phyloP scores from a whole-genome alignment of 2,797 vertebrate genomes.

The Ceryle rudis region DNA sequence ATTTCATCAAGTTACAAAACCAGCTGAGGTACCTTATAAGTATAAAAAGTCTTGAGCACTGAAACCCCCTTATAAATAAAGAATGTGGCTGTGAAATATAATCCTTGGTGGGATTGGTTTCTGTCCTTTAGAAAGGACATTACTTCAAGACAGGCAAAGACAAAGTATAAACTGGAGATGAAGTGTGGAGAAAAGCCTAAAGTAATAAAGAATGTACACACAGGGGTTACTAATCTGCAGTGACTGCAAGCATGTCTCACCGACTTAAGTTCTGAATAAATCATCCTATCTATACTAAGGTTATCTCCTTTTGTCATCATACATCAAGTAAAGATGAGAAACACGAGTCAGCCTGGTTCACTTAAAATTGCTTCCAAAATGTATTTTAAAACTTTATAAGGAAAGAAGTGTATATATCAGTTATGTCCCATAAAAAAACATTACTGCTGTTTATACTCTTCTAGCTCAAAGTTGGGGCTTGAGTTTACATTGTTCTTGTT shows the following conservation, averaged over 20 bases:
- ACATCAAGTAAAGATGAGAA: slow-evolving; percentile 58
- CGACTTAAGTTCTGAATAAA: slow-evolving; percentile 60
- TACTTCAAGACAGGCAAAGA: not conserved
- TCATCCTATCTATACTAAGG: slow-evolving; percentile 44
- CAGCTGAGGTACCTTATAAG: not conserved
- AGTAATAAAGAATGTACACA: slow-evolving; percentile 55
- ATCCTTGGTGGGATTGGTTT: slow-evolving; percentile 35
- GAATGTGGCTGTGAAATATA: slow-evolving; percentile 57
- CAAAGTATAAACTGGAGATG: slow-evolving; percentile 20
- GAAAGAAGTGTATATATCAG: not conserved
- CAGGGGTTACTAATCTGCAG: slow-evolving; percentile 2
- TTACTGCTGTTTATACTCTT: not conserved
- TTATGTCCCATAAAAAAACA: not conserved
- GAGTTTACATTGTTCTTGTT: not conserved
- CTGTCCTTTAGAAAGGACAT: slow-evolving; percentile 25
- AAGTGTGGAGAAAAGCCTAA: slow-evolving; percentile 11
- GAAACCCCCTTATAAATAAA: slow-evolving; percentile 52
- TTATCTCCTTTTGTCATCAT: slow-evolving; percentile 59
- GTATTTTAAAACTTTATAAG: not conserved
- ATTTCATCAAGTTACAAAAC: slow-evolving; percentile 23
- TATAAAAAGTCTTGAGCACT: slow-evolving; percentile 6
- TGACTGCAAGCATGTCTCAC: slow-evolving; percentile 10
- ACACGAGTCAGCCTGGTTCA: not conserved
- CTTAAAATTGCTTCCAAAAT: not conserved
- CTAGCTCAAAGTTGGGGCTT: not conserved